Conservation (phyloP, 1,140 invertebrate species). For the fruit fly (Drosophila melanogaster) region Release_6_plus_ISO1_MT NC_004354.4:1407501-1408000, state of each 20-base stretch:
- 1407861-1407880: too few relatives aligned
- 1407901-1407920: too few relatives aligned
- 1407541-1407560: conserved; percentile 57
- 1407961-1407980: not conserved
- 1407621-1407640: too few relatives aligned
- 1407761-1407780: conserved; percentile 56
- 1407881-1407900: too few relatives aligned
- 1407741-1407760: conserved; percentile 43
- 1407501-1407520: too few relatives aligned
- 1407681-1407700: conserved; percentile 76
- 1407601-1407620: not conserved
- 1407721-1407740: not conserved
- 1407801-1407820: not conserved
- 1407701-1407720: conserved; percentile 23
- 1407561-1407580: conserved; percentile 12
- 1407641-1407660: not conserved
- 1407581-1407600: not conserved
- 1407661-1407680: conserved; percentile 45
- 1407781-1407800: not conserved
- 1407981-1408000: not conserved
- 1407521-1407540: conserved; percentile 61
- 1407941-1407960: not conserved
- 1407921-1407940: too few relatives aligned
- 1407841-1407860: too few relatives aligned
- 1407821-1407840: not conserved